phyloP scores from a whole-genome alignment of 2,113 vertebrate species.

The Pungitius pungitius region DNA sequence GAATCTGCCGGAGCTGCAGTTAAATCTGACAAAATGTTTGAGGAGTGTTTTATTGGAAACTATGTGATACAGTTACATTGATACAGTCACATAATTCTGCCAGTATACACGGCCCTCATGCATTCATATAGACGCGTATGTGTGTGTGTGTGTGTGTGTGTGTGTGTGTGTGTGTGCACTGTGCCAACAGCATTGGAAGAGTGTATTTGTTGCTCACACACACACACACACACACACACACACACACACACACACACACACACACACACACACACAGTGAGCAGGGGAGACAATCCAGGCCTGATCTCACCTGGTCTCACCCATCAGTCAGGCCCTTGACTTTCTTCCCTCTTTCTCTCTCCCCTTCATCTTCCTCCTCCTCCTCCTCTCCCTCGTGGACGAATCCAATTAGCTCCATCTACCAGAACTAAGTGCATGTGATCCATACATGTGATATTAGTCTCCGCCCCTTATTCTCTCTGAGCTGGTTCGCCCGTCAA shows the following conservation, averaged over 20 bases:
- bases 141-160: constrained; percentile 31
- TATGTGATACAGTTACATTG: background rate
- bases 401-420: constrained; percentile 7
- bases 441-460: no score
- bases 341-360: background rate
- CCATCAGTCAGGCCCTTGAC: constrained; percentile 57
- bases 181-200: constrained; percentile 34
- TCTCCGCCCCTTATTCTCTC: background rate
- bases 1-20: constrained; percentile 20
- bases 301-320: constrained; percentile 38
- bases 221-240: constrained; percentile 52
- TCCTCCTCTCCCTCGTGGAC: background rate
- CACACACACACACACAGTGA: constrained; percentile 23
- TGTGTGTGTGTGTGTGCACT: constrained; percentile 26
- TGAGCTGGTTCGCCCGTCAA: constrained; percentile 10
- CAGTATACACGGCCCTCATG: constrained; percentile 30
- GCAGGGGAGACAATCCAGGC: constrained; percentile 25
- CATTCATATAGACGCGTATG: constrained; percentile 23
- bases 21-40: constrained; percentile 49
- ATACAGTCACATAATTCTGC: constrained; percentile 36
- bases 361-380: background rate
- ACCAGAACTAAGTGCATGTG: background rate
- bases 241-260: constrained; percentile 35
- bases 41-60: constrained; percentile 19
- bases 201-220: constrained; percentile 66